These are phyloP conservation scores for Lycophotia porphyrea DNA, from an alignment of 2,888 invertebrate species.

Conservation along the genomic window DNA sequence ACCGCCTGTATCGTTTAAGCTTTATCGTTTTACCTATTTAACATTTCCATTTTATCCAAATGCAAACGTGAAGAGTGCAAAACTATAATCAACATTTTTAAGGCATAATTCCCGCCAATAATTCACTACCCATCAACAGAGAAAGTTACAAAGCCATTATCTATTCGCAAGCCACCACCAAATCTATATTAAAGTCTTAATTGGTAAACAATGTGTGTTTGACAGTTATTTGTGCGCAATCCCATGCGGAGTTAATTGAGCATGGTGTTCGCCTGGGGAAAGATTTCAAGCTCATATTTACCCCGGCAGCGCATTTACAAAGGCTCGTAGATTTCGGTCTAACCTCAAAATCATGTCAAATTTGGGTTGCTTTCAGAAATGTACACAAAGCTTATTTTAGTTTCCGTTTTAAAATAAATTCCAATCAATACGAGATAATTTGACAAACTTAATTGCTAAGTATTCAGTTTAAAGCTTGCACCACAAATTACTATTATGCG, in stretches of 20 bases:
- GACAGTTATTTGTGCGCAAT: constrained; percentile 54
- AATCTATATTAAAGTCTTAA: constrained; percentile 53
- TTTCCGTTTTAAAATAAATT: not conserved
- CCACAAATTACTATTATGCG: not conserved
- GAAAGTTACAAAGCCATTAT: constrained; percentile 19
- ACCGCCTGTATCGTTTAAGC: not conserved
- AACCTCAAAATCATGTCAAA: not conserved
- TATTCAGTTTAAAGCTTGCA: not conserved
- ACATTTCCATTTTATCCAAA: not conserved
- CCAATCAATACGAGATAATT: not conserved
- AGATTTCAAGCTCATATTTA: constrained; percentile 58
- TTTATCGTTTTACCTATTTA: too few species aligned
- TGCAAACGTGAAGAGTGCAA: not conserved
- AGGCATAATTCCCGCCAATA: not conserved
- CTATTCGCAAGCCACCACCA: constrained; percentile 22
- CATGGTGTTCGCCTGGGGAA: constrained; percentile 41
- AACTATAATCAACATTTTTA: not conserved
- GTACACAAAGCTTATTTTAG: not conserved
- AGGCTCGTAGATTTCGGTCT: constrained; percentile 13
- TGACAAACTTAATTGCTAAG: not conserved
- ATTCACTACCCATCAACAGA: not conserved
- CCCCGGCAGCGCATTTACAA: constrained; percentile 38
- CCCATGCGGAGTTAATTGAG: constrained; percentile 54
- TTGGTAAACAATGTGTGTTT: constrained; percentile 49
- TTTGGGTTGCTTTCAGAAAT: constrained; percentile 10